A percentile compares a stretch with the other conserved stretches of the same genome.
These are phyloP conservation scores for Cheirogaleus medius DNA, from an alignment of 2,113 vertebrate genomes.

Conservation along the genomic window DNA sequence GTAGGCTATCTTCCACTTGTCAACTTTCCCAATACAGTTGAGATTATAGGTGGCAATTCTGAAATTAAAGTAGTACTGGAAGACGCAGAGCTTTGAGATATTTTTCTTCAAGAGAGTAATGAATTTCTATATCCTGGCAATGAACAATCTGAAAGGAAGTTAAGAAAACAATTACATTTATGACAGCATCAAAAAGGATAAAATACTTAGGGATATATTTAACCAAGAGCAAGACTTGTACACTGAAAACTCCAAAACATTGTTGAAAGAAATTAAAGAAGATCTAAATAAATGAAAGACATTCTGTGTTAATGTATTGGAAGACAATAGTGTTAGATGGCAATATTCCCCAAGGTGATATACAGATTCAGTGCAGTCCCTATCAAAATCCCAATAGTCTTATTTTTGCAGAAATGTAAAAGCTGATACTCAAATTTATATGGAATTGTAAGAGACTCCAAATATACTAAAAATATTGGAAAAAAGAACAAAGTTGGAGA, in stretches of 20 bases:
- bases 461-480: not conserved
- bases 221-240: not conserved
- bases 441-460: not conserved
- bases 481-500: not conserved
- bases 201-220: conserved; percentile 3
- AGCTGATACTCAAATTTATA: not conserved
- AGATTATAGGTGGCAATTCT: not conserved
- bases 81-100: not conserved
- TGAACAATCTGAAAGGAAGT: not conserved
- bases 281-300: not conserved
- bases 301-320: not conserved
- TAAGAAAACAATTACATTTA: not conserved
- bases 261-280: not conserved
- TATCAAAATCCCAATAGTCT: not conserved
- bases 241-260: not conserved
- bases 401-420: not conserved
- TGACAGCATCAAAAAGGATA: not conserved
- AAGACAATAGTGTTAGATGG: not conserved
- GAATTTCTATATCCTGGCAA: not conserved
- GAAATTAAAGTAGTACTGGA: not conserved
- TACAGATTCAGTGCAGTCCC: not conserved
- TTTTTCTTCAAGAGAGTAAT: not conserved
- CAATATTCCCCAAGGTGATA: not conserved
- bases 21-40: not conserved
- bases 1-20: not conserved